These are phyloP conservation scores for Drosophila cardini DNA, from an alignment of 1,140 invertebrate genomes.

Conservation along the genomic window DNA sequence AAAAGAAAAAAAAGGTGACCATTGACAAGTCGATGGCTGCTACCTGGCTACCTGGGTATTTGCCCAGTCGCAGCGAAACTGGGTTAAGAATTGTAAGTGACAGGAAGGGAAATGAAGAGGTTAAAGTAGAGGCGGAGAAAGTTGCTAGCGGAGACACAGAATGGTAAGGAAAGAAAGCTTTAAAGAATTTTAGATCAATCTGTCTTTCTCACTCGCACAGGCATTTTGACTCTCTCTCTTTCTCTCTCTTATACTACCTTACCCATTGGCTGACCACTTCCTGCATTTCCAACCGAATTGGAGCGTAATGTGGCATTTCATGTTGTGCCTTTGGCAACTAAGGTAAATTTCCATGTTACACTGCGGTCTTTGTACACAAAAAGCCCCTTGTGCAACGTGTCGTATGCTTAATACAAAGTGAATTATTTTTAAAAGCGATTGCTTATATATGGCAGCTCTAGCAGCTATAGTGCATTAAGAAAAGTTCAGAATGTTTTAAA, in stretches of 20 bases:
- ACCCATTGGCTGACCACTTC: constrained; percentile 63
- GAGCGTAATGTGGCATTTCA: constrained; percentile 79
- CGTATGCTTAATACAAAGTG: constrained; percentile 62
- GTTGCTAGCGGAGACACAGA: not conserved
- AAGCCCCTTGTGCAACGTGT: constrained; percentile 46
- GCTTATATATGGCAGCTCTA: not conserved
- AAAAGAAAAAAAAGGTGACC: constrained; percentile 52
- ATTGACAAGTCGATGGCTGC: constrained; percentile 35
- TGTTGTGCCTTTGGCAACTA: constrained; percentile 50
- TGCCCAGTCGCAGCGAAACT: constrained; percentile 42
- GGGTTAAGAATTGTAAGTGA: constrained; percentile 68
- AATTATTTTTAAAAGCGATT: constrained; percentile 39
- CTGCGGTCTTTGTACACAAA: constrained; percentile 21
- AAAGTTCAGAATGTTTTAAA: not conserved
- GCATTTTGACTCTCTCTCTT: not conserved
- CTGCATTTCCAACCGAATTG: constrained; percentile 73
- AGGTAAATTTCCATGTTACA: constrained; percentile 37
- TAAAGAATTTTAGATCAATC: not conserved
- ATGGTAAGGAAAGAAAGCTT: not conserved
- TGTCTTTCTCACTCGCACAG: not conserved
- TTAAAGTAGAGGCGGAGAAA: not conserved
- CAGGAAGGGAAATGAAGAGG: constrained; percentile 1
- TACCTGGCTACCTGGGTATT: constrained; percentile 14
- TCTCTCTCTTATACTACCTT: not conserved
- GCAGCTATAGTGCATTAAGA: not conserved